Percentiles rank a stretch among this genome's conserved stretches.
phyloP scores from a whole-genome alignment of 1,140 invertebrate species.

The Euura lappo region DNA sequence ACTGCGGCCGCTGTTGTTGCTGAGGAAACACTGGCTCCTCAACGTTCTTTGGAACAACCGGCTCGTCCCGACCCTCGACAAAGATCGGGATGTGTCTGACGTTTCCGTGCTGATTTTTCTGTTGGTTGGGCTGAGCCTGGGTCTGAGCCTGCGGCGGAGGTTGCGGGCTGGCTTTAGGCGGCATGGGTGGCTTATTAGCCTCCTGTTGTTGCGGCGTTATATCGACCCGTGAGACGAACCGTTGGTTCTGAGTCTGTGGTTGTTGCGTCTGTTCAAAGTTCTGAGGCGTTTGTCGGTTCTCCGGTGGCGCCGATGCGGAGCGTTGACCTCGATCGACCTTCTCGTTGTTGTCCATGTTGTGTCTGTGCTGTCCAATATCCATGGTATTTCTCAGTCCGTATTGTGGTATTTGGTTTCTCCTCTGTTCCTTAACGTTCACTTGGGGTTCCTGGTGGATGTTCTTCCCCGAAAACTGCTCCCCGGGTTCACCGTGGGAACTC shows the following conservation, averaged over 20 bases:
- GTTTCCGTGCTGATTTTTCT: slow-evolving; percentile 49
- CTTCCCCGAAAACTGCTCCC: slow-evolving; percentile 35
- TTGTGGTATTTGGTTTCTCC: slow-evolving; percentile 64
- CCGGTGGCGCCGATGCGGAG: slow-evolving; percentile 73
- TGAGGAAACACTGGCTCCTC: slow-evolving; percentile 56
- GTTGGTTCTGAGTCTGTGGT: slow-evolving; percentile 43
- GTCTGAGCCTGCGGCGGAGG: slow-evolving; percentile 39
- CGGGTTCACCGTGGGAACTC: slow-evolving; percentile 48
- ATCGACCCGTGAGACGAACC: slow-evolving; percentile 65
- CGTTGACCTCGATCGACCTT: slow-evolving; percentile 65
- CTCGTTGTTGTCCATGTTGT: slow-evolving; percentile 63
- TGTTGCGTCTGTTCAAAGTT: slow-evolving; percentile 50
- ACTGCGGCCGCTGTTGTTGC: slow-evolving; percentile 50
- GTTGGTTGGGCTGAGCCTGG: slow-evolving; percentile 33
- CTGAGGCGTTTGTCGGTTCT: slow-evolving; percentile 55
- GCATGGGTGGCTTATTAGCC: slow-evolving; percentile 29
- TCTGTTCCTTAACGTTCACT: slow-evolving; percentile 35
- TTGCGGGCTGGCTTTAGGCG: slow-evolving; percentile 18
- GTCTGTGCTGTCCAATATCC: slow-evolving; percentile 69
- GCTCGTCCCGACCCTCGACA: slow-evolving; percentile 81
- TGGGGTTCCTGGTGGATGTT: slow-evolving; percentile 21
- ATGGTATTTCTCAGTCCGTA: slow-evolving; percentile 77
- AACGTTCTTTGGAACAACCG: slow-evolving; percentile 68
- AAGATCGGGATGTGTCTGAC: slow-evolving; percentile 88
- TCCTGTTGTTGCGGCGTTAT: slow-evolving; percentile 56